phyloP scores from a whole-genome alignment of 1,140 invertebrate species.

The Callitettix versicolor region DNA sequence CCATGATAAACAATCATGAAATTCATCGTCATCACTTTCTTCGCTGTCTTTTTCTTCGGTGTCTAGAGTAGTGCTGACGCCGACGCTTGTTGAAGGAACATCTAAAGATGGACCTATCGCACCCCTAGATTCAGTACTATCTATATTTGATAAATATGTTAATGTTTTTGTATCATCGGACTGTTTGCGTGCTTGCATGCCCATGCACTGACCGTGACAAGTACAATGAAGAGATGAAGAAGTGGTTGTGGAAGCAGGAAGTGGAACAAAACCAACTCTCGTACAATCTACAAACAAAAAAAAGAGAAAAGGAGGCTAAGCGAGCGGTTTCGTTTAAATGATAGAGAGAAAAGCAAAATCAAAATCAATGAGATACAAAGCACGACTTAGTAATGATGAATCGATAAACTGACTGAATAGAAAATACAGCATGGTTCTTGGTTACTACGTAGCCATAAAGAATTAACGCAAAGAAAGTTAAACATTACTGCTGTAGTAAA shows the following conservation, averaged over 20 bases:
- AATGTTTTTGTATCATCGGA: no score
- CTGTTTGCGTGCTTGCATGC: slow-evolving; percentile 11
- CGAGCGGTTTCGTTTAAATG: slow-evolving; percentile 1
- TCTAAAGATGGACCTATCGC: no score
- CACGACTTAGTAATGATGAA: no score
- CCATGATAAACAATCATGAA: slow-evolving; percentile 15
- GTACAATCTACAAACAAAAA: slow-evolving; percentile 19
- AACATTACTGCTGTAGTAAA: no score
- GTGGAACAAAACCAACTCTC: slow-evolving; percentile 15
- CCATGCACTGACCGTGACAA: slow-evolving; percentile 16
- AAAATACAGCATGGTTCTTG: no score
- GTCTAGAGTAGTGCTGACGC: not conserved
- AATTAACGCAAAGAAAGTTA: no score
- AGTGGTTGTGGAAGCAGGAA: slow-evolving; percentile 1
- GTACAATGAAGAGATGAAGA: slow-evolving; percentile 8
- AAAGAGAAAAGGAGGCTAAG: slow-evolving; percentile 14
- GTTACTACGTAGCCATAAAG: no score
- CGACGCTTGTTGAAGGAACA: no score
- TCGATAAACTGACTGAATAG: no score
- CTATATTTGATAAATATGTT: not conserved
- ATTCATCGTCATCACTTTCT: slow-evolving; percentile 16
- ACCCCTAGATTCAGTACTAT: no score
- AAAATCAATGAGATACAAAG: no score
- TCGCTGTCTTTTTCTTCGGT: not conserved
- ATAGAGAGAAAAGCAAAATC: slow-evolving; percentile 2